Evolutionary conservation across 2,888 invertebrate species (phyloP), one percentile per base, ranked within the genome.

Genomic region (Apotomis betuletana): DNA sequence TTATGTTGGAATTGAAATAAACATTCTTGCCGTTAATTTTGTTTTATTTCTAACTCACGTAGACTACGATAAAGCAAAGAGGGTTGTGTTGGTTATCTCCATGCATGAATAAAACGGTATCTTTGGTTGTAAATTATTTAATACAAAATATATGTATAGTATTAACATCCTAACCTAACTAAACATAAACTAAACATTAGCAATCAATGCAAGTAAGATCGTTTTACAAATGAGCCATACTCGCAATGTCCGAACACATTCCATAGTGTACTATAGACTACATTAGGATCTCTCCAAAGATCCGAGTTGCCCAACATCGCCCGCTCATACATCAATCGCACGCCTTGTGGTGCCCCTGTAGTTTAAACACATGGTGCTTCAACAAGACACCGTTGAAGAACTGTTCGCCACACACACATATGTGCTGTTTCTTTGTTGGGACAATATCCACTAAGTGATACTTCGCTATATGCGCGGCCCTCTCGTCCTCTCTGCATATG

Each of bases 361-460:
- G 4, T 41, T 82, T 87, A 60, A 87, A 84, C 0, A 86, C 65
- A 72, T 90, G 90, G 38, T 90, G 86, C 51, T 85, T 88, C 46
- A 89, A 75, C 3, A 91, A 54, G 0, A 91, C 81, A 8, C 76
- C 82, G 49, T 83, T 86, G 0, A 76, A 78, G 36, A 89, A 91
- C 2, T 70, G 67, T 13, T 83, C 82, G 0, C 90, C 89, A 5
- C 90, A 91, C 0, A 44, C 15, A 69, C 90, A 90, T 3, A 69
- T 46, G 12, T 85, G 69, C 0, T 44, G 72, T 0, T 77, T 77
- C 0, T 70, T 75, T 0, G 74, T 58, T 0, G 5, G 38, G 5
- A 52, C 41, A 0, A 51, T 41, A 0, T 67, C 57, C 0, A 65
- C 58, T 0, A 59, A 59, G 12, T 89, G 86, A 5, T 84, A 83